A percentile compares a stretch with the other conserved stretches of the same genome.
Evolutionary conservation across 2,888 invertebrate species (phyloP).

Genomic region (Aleiodes leptofemur): DNA sequence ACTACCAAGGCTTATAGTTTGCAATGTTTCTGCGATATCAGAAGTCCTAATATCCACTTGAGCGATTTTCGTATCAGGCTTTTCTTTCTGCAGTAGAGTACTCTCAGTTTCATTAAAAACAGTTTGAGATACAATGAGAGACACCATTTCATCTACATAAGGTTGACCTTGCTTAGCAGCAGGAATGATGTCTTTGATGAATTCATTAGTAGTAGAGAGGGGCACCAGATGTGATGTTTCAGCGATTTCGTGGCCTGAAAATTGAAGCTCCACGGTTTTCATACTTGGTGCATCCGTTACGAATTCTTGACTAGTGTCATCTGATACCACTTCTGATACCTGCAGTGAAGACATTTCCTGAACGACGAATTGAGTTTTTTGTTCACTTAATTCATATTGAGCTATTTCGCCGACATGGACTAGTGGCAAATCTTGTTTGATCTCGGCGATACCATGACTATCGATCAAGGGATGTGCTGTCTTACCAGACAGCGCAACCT

Average conservation of each 20-base stretch:
- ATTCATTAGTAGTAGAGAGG: slow-evolving; percentile 51
- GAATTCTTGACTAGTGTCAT: slow-evolving; percentile 58
- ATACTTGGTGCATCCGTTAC: slow-evolving; percentile 58
- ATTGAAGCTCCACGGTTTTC: slow-evolving; percentile 67
- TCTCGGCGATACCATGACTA: slow-evolving; percentile 73
- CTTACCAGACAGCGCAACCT: slow-evolving; percentile 54
- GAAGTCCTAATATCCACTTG: slow-evolving; percentile 66
- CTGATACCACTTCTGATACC: slow-evolving; percentile 60
- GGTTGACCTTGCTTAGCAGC: slow-evolving; percentile 56
- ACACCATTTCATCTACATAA: slow-evolving; percentile 62
- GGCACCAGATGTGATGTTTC: slow-evolving; percentile 52
- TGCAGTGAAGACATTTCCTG: slow-evolving; percentile 61
- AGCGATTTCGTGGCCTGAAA: slow-evolving; percentile 66
- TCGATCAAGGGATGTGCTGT: slow-evolving; percentile 63
- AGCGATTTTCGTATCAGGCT: slow-evolving; percentile 69
- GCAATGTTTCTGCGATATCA: slow-evolving; percentile 63
- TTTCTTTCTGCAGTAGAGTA: slow-evolving; percentile 51
- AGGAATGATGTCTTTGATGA: slow-evolving; percentile 47
- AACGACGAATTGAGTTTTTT: slow-evolving; percentile 62
- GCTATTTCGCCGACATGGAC: slow-evolving; percentile 63
- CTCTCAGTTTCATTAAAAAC: slow-evolving; percentile 63
- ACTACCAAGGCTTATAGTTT: slow-evolving; percentile 55
- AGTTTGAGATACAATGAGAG: slow-evolving; percentile 61
- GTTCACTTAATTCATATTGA: slow-evolving; percentile 60
- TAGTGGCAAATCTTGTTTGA: slow-evolving; percentile 68